Base-by-base conservation (phyloP, 2,113 vertebrate species). In the Forbesichthys papilliferus region DNA sequence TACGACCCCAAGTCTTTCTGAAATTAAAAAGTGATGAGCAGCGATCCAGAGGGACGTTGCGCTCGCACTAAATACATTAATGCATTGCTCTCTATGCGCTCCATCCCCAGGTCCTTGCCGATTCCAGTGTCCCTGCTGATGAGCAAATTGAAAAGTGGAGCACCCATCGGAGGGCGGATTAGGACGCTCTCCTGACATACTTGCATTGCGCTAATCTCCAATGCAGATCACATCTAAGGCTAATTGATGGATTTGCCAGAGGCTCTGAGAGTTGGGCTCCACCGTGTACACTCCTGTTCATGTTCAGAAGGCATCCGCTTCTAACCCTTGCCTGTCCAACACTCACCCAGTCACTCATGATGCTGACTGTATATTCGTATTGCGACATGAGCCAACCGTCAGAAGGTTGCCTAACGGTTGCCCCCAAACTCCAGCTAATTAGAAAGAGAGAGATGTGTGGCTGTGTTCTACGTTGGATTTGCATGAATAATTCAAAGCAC, bases 161-260 rank as follows among this genome's bases (percentile, higher is more conserved):
- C 56, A 49, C 56, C 81, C 90, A 87, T 87, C 75, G 65, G 90
- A 89, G 92, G 90, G 76, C 49, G 86, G 86, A 90, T 92, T 90
- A 91, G 81, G 73, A 82, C 60, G 57, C 76, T 86, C 87, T 83
- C 77, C 85, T 59, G 42, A 81, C 85, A 84, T 85, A 83, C 84
- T 90, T 86, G 88, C 91, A 91, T 86, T 89, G 89, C 74, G 75
- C 79, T 87, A 90, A 93, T 92, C 87, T 88, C 55, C 65, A 75
- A 92, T 90, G 88, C 91, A 90, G 89, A 93, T 92, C 91, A 91
- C 91, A 91, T 93, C 89, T 90, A 87, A 81, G 74, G 84, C 84
- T 92, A 91, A 93, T 90, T 91, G 91, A 92, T 88, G 91, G 92
- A 93, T 93, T 92, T 93, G 86, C 87, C 79, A 83, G 78, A 85